Evolutionary conservation across 2,888 invertebrate genomes (phyloP).

Genomic region (Dryococelus australis): DNA sequence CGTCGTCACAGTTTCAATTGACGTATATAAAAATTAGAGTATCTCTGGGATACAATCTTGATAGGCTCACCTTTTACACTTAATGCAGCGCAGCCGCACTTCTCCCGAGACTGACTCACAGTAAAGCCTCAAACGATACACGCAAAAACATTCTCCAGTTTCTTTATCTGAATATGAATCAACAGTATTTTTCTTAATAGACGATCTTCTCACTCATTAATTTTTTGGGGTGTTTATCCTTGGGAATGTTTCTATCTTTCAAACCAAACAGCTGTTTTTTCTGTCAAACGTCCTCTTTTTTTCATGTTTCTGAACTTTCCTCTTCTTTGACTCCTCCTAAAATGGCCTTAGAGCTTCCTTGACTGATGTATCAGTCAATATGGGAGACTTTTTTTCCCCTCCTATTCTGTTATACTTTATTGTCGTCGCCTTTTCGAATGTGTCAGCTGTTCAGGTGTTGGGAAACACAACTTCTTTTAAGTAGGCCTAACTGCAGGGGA

Average conservation of each 20-base stretch:
- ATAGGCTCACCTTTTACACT: background rate
- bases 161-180: background rate
- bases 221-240: background rate
- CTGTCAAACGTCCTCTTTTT: background rate
- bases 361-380: slow-evolving; percentile 21
- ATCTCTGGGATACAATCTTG: slow-evolving; percentile 21
- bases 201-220: background rate
- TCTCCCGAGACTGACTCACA: slow-evolving; percentile 1
- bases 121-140: slow-evolving; percentile 13
- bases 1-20: slow-evolving; percentile 28
- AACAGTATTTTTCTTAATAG: background rate
- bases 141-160: slow-evolving; percentile 27
- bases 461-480: background rate
- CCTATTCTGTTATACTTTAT: background rate
- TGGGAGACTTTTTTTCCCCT: background rate
- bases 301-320: background rate
- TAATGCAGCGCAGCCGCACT: background rate
- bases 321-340: background rate
- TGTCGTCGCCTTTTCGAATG: background rate
- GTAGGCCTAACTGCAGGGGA: background rate
- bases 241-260: background rate
- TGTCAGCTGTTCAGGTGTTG: slow-evolving; percentile 3
- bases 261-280: background rate
- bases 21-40: slow-evolving; percentile 27
- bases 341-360: background rate